Evolutionary conservation across 2,113 vertebrate species (phyloP), one percentile per base, ranked within the genome.

Genomic region (Catharus minimus): DNA sequence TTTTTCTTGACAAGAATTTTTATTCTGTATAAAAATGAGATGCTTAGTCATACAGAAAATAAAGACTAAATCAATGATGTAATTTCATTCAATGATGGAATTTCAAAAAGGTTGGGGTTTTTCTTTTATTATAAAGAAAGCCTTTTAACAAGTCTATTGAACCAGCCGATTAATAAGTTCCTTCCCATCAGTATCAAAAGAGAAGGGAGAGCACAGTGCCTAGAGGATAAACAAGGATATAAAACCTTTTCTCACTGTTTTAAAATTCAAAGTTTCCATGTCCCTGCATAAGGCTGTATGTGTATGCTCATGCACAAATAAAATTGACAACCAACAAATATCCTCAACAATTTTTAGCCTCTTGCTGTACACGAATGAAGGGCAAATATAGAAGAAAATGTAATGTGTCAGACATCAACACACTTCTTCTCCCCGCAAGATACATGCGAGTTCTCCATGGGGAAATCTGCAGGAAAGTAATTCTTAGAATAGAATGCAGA

Each of bases 41-140:
- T 97, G 96, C 92, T 96, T 97, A 97, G 93, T 97, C 97, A 96
- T 86, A 95, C 74, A 93, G 93, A 97, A 98, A 97, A 96, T 94
- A 96, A 96, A 96, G 94, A 95, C 79, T 96, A 95, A 97, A 96
- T 95, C 88, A 82, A 78, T 95, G 66, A 71, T 93, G 88, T 88
- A 92, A 94, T 96, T 90, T 92, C 82, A 95, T 87, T 97, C 92
- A 87, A 5, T 64, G 58, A 60, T 67, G 83, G 89, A 92, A 95
- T 96, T 94, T 95, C 75, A 89, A 72, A 64, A 79, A 84, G 49
- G 36, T 2, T 44, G 30, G 10, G 4, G 41, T 76, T 82, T 88
- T 83, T 16, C 26, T 55, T 89, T 86, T 58, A 82, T 75, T 75
- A 64, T 85, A 77, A 94, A 90, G 88, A 93, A 97, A 87, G 95